A percentile compares a stretch with the other conserved stretches of the same genome.
Conservation (phyloP, 2,888 invertebrate species). For the Calameuta pallipes region DNA sequence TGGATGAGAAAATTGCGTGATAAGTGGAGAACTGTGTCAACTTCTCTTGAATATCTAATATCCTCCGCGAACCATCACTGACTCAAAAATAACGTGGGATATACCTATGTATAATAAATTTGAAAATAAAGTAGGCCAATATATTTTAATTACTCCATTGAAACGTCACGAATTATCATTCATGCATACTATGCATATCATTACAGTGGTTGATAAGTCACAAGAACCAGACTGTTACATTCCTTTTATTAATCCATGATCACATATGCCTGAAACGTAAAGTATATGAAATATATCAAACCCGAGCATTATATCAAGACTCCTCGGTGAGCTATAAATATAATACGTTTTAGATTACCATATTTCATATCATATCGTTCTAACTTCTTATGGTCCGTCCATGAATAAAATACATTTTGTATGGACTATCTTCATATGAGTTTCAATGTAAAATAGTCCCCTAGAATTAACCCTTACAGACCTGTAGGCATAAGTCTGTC, state of each 20-base stretch:
- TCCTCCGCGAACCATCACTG: not conserved
- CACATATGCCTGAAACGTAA: not conserved
- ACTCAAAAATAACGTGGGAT: not conserved
- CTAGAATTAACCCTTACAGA: not conserved
- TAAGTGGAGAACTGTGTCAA: constrained; percentile 27
- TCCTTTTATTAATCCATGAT: not conserved
- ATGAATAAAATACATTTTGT: not conserved
- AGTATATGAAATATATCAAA: not conserved
- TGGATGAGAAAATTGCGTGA: constrained; percentile 16
- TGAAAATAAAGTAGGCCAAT: not conserved
- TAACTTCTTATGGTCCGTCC: not conserved
- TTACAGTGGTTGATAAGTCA: not conserved
- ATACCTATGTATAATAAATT: not conserved
- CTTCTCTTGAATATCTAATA: constrained; percentile 1
- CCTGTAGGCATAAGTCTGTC: too few relatives aligned
- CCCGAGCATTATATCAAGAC: not conserved
- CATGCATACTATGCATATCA: not conserved
- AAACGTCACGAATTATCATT: not conserved
- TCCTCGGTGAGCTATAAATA: not conserved
- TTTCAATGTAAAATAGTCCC: not conserved
- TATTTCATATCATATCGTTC: not conserved
- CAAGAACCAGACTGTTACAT: not conserved
- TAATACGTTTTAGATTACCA: not conserved
- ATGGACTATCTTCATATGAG: not conserved
- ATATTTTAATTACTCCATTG: not conserved